Conservation (phyloP, 2,888 invertebrate genomes). For the Pecten maximus region DNA sequence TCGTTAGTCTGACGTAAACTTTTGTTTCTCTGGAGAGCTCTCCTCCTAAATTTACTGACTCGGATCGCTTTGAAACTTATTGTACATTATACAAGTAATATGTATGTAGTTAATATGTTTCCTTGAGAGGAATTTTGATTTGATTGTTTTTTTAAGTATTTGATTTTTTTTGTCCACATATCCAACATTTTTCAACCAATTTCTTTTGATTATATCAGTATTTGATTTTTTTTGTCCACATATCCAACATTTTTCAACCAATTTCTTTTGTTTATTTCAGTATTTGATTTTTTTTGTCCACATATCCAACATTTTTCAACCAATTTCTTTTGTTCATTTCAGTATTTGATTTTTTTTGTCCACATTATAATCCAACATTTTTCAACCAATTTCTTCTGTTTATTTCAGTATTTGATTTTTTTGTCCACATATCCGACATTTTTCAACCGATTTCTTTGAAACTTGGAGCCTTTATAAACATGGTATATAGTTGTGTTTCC, state of each 20-base stretch:
- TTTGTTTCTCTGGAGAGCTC: too few relatives aligned
- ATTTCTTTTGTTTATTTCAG: too few relatives aligned
- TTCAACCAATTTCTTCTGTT: slow-evolving; percentile 31
- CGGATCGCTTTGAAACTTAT: too few relatives aligned
- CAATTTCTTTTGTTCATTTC: not conserved
- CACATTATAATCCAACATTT: not conserved
- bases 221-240: not conserved
- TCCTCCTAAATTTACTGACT: too few relatives aligned
- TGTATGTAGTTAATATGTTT: too few relatives aligned
- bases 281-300: not conserved
- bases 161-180: not conserved
- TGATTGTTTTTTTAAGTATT: too few relatives aligned
- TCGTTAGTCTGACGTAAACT: too few relatives aligned
- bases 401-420: not conserved
- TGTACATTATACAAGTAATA: too few relatives aligned
- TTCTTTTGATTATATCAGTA: too few relatives aligned
- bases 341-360: not conserved
- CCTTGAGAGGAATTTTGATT: too few relatives aligned
- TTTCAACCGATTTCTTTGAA: slow-evolving; percentile 42
- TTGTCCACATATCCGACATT: not conserved
- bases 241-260: slow-evolving; percentile 39
- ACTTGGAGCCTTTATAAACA: too few relatives aligned
- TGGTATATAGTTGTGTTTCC: too few relatives aligned
- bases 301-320: slow-evolving; percentile 38
- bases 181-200: slow-evolving; percentile 40